Conservation (phyloP, 2,797 vertebrate species). For the Acomys russatus region DNA sequence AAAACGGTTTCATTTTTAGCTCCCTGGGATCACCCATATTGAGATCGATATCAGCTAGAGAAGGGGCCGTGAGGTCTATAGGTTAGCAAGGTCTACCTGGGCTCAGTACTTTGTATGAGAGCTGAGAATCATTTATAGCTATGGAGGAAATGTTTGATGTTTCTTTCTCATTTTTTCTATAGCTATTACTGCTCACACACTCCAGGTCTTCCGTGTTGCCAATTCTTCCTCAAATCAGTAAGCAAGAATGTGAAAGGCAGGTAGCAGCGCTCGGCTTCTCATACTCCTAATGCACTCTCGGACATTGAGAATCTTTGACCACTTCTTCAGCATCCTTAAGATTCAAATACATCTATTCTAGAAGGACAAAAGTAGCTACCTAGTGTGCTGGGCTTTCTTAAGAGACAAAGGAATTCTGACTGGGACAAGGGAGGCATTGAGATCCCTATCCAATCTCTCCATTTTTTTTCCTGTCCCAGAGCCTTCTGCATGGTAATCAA, state of each 20-base stretch:
- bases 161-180: not conserved
- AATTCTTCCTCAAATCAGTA: slow-evolving; percentile 8
- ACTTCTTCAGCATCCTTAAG: slow-evolving; percentile 6
- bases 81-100: not conserved
- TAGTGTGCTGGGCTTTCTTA: not conserved
- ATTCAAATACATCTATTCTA: not conserved
- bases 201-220: not conserved
- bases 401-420: slow-evolving; percentile 32
- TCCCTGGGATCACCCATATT: not conserved
- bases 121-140: not conserved
- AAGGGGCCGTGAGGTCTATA: not conserved
- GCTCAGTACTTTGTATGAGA: not conserved
- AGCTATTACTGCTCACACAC: slow-evolving; percentile 8
- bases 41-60: not conserved
- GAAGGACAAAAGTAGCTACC: not conserved
- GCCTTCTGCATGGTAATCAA: not conserved
- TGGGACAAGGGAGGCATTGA: not conserved
- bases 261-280: slow-evolving; percentile 6
- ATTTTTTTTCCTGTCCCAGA: not conserved
- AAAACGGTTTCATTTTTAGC: not conserved
- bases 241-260: not conserved
- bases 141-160: not conserved
- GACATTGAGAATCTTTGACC: not conserved
- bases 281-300: not conserved
- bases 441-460: not conserved